Base-by-base conservation (phyloP, 1,140 invertebrate species). In the Saccostrea glomerata region DNA sequence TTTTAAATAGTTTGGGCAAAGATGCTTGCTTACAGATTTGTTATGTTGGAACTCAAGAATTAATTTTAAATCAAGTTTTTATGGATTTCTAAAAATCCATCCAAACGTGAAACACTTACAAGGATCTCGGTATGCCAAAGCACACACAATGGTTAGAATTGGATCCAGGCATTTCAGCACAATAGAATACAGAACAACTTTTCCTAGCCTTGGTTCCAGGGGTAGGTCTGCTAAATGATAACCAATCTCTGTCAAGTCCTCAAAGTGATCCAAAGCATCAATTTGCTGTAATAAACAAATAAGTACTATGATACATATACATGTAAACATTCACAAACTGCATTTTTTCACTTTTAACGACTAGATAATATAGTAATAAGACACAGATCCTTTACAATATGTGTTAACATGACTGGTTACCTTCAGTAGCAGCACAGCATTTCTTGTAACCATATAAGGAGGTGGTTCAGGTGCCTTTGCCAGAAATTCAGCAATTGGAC, bases 91-190 rank as follows among this genome's bases (percentile, higher is more conserved):
- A 2, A 47, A 47, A 7, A 47, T 47, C 6, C 9, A 47, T 47
- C 9, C 47, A 47, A 47, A 7, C 47, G 6, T 47, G 47, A 47
- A 9, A 9, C 15, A 77, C 95, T 95, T 91, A 96, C 96, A 96
- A 84, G 96, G 96, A 94, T 96, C 97, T 95, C 97, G 97, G 92
- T 98, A 97, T 1, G 97, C 96, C 86, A 99, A 95, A 70, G 97
- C 96, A 93, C 98, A 98, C 15, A 98, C 98, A 82, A 99, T 97
- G 0, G 98, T 99, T 36, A 99, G 95, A 40, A 99, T 96, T 7
- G 99, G 99, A 95, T 99, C 98, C 2, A 99, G 94, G 94, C 99
- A 99, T 94, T 98, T 98, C 54, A 99, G 96, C 6, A 99, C 96
- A 30, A 98, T 97, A 3, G 97, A 97, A 94, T 98, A 98, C 2